Evolutionary conservation across 92 coral and sea anemone genomes (phyloP), one percentile per base, ranked within the genome.

Genomic region (Heteractis magnifica): DNA sequence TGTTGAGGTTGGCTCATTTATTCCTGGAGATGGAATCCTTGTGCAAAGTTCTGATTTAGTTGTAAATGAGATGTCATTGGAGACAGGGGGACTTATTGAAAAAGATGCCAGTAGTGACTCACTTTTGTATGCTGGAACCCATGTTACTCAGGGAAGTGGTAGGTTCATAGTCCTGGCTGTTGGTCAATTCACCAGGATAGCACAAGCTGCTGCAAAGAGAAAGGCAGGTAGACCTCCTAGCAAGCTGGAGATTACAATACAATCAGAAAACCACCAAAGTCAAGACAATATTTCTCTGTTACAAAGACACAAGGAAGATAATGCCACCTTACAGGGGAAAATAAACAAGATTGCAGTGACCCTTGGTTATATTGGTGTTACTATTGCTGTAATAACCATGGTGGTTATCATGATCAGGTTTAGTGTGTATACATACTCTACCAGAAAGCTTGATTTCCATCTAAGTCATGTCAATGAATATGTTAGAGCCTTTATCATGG

Each of bases 21-120:
- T 97, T 70, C 98, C 99, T 20, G 98, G 92, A 9, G 99, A 97
- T 92, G 99, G 99, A 18, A 80, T 97, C 74, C 84, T 94, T 44
- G 89, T 97, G 19, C 98, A 97, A 76, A 93, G 93, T 52, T 89
- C 79, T 83, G 95, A 90, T 76, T 91, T 94, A 52, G 83, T 88
- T 51, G 92, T 92, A 19, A 94, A 94, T 51, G 99, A 97, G 72
- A 71, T 92, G 56, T 82, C 93, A 23, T 90, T 95, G 74, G 86
- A 88, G 44, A 79, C 85, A 49, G 88, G 86, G 58, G 87, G 87
- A 6, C 85, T 87, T 75, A 75, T 88, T 72, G 88, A 84, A 3
- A 97, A 83, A 76, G 83, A 83, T 68, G 64, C 79, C 12, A 87
- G 88, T 79, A 86, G 84, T 70, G 90, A 92, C 76, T 77, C 84